phyloP scores from a whole-genome alignment of 2,797 vertebrate genomes.

The Anas flavirostris region DNA sequence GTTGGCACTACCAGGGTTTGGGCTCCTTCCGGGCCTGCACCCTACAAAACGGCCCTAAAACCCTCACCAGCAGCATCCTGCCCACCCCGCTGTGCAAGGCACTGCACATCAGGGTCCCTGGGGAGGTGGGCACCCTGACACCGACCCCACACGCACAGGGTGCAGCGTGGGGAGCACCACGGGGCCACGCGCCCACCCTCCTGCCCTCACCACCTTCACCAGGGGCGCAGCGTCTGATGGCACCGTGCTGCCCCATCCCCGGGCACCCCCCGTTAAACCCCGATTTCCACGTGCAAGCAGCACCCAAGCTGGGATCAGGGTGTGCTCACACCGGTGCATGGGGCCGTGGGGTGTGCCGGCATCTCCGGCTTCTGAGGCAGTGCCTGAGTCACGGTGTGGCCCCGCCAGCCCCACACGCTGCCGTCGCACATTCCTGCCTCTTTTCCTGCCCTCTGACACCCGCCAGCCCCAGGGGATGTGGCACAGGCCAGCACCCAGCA shows the following conservation, averaged over 20 bases:
- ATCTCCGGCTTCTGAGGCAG: not conserved
- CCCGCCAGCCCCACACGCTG: not conserved
- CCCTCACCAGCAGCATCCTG: not conserved
- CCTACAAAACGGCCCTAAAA: not conserved
- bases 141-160: accelerated
- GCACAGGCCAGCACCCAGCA: not conserved
- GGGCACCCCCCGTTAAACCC: too few relatives aligned
- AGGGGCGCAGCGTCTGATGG: too few relatives aligned
- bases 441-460: not conserved
- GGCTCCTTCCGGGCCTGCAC: not conserved
- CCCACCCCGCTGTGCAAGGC: accelerated
- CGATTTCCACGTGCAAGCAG: not conserved
- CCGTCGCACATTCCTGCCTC: conserved; percentile 20
- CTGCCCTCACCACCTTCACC: accelerated
- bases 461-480: not conserved
- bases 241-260: accelerated
- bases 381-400: conserved; percentile 14
- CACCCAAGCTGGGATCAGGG: not conserved
- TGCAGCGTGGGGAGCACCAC: too few relatives aligned
- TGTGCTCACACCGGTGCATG: not conserved
- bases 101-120: not conserved
- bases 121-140: not conserved
- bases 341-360: not conserved
- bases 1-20: accelerated
- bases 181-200: not conserved